Base-by-base conservation (phyloP, 2,888 invertebrate species). In the Hypselothyrea guttata region DNA sequence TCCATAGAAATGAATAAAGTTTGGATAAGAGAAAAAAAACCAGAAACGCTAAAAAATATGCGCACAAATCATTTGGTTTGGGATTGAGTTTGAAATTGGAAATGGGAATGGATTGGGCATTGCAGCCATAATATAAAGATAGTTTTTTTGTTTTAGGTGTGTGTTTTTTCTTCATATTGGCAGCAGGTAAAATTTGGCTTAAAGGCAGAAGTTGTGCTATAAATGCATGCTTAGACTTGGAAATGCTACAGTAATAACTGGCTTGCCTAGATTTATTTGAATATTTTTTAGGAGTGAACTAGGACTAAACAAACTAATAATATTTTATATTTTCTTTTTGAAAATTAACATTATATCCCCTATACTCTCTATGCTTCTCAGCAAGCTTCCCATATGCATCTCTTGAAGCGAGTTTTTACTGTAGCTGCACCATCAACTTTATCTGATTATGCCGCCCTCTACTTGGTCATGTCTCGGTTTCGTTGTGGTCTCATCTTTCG, bases 371-470 rank as follows among this genome's bases (percentile, higher is more conserved):
- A 22, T 22, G 2, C 22, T 22, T 22, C 22, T 22, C 22, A 22
- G 2, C 5, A 4, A 2, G 2, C 5, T 22, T 22, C 22, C 5
- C 22, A 5, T 5, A 5, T 22, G 3, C 2, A n/a, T 8, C 38
- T 11, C 27, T 15, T 41, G 8, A n/a, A 7, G 2, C 9, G 34
- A 48, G 44, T 41, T 11, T 56, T n/a, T 31, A 71, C 69, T 71
- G 69, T 70, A 11, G 42, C 62, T 33, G 46, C 38, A 22, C 45
- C 61, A 57, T 34, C 51, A 51, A 45, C 52, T 74, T 76, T 73
- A 78, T 84, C 77, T 84, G 77, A 78, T 78, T 77, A 84, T 71
- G 62, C 71, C 81, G 62, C 72, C 72, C 68, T 55, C 71, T 48
- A 40, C 30, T 55, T 45, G 33, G 28, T 38, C 58, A 47, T 15